phyloP scores from a whole-genome alignment of 2,113 vertebrate species.

The Urocolius indicus region DNA sequence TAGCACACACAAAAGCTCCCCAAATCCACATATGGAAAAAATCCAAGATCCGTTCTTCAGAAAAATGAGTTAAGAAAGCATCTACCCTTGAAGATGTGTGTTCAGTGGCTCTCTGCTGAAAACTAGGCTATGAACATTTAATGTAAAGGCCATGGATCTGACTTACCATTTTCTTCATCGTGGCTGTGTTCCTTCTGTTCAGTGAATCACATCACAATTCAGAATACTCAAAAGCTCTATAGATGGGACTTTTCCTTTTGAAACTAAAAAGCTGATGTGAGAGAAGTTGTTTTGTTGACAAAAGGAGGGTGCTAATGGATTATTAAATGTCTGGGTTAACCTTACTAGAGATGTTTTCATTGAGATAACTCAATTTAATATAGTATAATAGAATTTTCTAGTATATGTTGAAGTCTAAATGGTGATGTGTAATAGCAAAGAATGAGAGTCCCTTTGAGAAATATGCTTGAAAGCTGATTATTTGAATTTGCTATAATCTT shows the following conservation, averaged over 20 bases:
- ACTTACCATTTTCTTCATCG: background rate
- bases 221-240: background rate
- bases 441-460: conserved; percentile 42
- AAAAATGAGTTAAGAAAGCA: background rate
- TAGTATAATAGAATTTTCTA: conserved; percentile 46
- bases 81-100: background rate
- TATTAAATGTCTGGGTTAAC: conserved; percentile 61
- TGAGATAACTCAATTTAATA: conserved; percentile 57
- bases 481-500: conserved; percentile 33
- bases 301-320: conserved; percentile 55
- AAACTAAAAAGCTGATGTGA: conserved; percentile 26
- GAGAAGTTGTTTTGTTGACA: conserved; percentile 27
- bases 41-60: background rate
- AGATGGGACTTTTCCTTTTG: background rate
- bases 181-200: background rate
- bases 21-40: background rate
- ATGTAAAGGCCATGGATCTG: background rate
- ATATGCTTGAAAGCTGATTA: conserved; percentile 18
- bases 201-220: background rate
- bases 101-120: background rate
- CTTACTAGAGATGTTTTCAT: conserved; percentile 55
- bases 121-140: background rate
- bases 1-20: background rate
- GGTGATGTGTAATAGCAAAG: conserved; percentile 10
- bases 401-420: conserved; percentile 28